Conservation (phyloP, 2,888 invertebrate species). For the Rapana venosa region DNA sequence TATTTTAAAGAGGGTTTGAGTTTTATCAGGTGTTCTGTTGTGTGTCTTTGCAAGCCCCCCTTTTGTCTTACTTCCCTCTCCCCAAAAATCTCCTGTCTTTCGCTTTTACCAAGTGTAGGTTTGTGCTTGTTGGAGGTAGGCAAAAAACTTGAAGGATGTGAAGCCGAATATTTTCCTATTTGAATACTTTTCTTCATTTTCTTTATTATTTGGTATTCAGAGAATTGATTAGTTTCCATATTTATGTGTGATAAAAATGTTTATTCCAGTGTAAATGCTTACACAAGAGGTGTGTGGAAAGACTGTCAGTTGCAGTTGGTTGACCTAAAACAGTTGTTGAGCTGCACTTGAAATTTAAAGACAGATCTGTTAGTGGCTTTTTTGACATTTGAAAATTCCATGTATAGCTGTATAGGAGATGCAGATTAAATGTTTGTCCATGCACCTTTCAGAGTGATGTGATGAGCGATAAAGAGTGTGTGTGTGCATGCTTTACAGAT, state of each 20-base stretch:
- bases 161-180: neutral
- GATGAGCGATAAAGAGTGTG: neutral
- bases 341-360: neutral
- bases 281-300: neutral
- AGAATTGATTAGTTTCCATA: neutral
- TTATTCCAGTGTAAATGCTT: neutral
- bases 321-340: neutral
- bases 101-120: neutral
- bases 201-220: neutral
- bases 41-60: neutral
- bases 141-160: neutral
- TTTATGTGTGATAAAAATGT: neutral
- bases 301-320: neutral
- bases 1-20: neutral
- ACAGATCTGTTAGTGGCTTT: neutral
- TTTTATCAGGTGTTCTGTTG: neutral
- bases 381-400: slow-evolving; percentile 1
- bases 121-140: neutral
- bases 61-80: neutral
- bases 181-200: neutral
- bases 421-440: neutral
- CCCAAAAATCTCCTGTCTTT: neutral
- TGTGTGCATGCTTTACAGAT: neutral
- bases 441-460: neutral
- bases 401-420: neutral